These are phyloP conservation scores for Pollenia griseotomentosa DNA, from an alignment of 2,888 invertebrate species.

Conservation along the genomic window DNA sequence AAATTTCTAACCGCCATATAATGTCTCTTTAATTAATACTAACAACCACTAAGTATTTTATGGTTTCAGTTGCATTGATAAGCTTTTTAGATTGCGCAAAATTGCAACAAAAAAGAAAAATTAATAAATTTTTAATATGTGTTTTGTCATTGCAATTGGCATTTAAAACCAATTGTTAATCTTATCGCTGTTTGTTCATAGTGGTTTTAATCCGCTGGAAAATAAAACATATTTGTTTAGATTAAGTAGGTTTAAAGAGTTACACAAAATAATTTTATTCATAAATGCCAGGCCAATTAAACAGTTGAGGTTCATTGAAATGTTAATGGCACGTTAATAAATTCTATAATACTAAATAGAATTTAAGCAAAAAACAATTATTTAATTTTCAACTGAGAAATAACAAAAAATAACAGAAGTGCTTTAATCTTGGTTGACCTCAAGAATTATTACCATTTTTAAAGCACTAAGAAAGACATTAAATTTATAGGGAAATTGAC, in stretches of 20 bases:
- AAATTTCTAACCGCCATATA: not conserved
- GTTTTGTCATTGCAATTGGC: slow-evolving; percentile 14
- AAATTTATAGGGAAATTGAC: too few species aligned
- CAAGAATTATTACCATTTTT: too few species aligned
- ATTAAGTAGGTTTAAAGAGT: slow-evolving; percentile 5
- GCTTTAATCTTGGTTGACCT: too few species aligned
- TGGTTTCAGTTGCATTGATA: not conserved
- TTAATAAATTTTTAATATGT: slow-evolving; percentile 12
- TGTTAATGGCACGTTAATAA: not conserved
- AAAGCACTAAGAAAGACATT: too few species aligned
- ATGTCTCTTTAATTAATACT: not conserved
- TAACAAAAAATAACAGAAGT: too few species aligned
- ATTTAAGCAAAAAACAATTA: not conserved
- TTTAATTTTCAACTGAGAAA: not conserved
- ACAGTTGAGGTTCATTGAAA: slow-evolving; percentile 6
- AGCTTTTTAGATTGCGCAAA: not conserved
- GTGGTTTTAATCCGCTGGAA: slow-evolving; percentile 1
- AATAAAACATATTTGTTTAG: slow-evolving; percentile 17
- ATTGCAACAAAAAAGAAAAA: not conserved
- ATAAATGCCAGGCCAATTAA: not conserved
- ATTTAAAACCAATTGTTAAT: slow-evolving; percentile 36
- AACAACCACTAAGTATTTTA: slow-evolving; percentile 11
- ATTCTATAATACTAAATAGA: not conserved
- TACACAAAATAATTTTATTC: not conserved
- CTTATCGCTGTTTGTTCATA: slow-evolving; percentile 24